phyloP scores from a whole-genome alignment of 2,888 invertebrate genomes.

The Andrena flavipes region DNA sequence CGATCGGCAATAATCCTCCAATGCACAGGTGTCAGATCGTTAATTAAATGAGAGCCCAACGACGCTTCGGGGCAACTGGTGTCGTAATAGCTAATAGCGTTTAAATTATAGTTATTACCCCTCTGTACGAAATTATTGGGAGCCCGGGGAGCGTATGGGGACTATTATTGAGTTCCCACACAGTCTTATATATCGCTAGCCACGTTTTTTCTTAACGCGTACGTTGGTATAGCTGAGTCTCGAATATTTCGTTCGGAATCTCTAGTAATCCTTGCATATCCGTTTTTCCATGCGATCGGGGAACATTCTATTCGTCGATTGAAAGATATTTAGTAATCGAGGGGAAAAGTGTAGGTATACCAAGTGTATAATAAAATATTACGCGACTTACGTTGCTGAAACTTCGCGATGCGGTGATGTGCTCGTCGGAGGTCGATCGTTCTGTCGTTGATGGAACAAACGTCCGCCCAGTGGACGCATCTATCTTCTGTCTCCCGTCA shows the following conservation, averaged over 20 bases:
- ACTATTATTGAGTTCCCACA: conserved; percentile 28
- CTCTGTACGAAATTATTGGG: conserved; percentile 54
- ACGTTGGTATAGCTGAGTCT: not conserved
- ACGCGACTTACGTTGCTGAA: conserved; percentile 59
- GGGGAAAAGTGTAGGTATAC: not conserved
- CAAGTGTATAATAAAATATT: not conserved
- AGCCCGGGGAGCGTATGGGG: conserved; percentile 43
- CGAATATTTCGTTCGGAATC: not conserved
- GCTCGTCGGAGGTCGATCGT: conserved; percentile 21
- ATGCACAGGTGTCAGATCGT: conserved; percentile 63
- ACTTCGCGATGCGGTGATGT: conserved; percentile 14
- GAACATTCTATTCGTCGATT: not conserved
- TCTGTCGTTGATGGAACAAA: conserved; percentile 48
- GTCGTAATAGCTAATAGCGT: conserved; percentile 56
- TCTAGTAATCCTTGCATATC: not conserved
- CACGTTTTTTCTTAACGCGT: not conserved
- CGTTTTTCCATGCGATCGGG: too few species aligned
- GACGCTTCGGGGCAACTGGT: conserved; percentile 55
- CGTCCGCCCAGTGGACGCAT: conserved; percentile 49
- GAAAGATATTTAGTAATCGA: not conserved
- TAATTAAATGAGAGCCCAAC: conserved; percentile 66
- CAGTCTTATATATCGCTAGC: not conserved
- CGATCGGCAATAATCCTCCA: conserved; percentile 61
- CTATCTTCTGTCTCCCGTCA: conserved; percentile 44
- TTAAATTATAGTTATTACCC: conserved; percentile 68